Evolutionary conservation across 2,888 invertebrate genomes (phyloP), one percentile per base, ranked within the genome.

Genomic region (Teleiodes luculella): DNA sequence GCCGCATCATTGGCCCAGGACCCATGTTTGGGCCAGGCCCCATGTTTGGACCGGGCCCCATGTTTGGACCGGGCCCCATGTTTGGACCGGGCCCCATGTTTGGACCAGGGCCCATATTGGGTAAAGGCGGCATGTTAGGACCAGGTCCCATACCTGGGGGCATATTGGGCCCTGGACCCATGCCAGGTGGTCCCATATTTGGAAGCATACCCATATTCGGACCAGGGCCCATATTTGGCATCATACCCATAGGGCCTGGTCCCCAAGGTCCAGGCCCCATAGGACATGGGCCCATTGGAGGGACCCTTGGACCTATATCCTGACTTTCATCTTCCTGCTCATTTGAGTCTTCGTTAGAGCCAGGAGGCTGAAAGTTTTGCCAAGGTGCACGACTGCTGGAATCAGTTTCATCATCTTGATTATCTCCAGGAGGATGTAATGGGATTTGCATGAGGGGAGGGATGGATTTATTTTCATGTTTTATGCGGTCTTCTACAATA

Each of bases 361-460:
- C 62, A 1, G 60, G 59, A 28, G 24, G 43, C n/a, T n/a, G 28
- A 33, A 49, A 53, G 3, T 62, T 64, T 49, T 62, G 66, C 86
- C 88, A 86, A 49, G 74, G 69, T 53, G 71, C 70, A 53, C 66
- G 65, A 39, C 72, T 70, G 31, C 59, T 63, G 35, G 74, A 65
- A 53, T 80, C 78, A 5, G 78, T 66, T 47, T 75, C 67, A 43
- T 70, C 68, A 31, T 74, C 75, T 41, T n/a, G 43, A 28, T 20
- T 43, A 7, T 43, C 43, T 47, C 79, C 76, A 28, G 81, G 82
- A 11, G 75, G 77, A 66, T 73, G 74, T 18, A 83, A 65, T 59
- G 84, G 75, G 8, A 83, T 70, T 70, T 87, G 86, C 85, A 86
- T 86, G 5, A 83, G 74, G 18, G 85, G 62, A 52, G 80, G 83